Conservation (phyloP, 2,888 invertebrate genomes). For the Hirtodrosophila histrioides region DNA sequence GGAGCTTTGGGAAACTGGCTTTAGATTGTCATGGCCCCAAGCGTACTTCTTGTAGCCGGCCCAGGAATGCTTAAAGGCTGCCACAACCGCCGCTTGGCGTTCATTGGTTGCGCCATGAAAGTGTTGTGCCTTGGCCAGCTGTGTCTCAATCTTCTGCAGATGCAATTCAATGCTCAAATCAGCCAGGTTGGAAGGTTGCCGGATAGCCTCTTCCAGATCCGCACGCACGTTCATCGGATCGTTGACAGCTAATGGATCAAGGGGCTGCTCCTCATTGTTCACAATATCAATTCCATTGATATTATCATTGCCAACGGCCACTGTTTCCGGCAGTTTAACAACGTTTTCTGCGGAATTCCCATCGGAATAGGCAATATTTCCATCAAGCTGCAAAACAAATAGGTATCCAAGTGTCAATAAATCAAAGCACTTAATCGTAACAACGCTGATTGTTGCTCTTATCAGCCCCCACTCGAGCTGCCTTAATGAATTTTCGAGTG, state of each 20-base stretch:
- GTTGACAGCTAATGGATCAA: constrained; percentile 26
- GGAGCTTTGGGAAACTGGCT: constrained; percentile 93
- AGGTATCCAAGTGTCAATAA: constrained; percentile 22
- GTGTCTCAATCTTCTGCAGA: constrained; percentile 70
- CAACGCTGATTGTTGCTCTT: constrained; percentile 21
- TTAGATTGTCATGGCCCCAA: constrained; percentile 98
- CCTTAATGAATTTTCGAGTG: constrained; percentile 15
- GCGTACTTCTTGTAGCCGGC: constrained; percentile 95
- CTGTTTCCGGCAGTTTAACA: constrained; percentile 65
- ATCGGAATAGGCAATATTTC: constrained; percentile 40
- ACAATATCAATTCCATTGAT: constrained; percentile 56
- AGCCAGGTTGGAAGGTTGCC: constrained; percentile 56
- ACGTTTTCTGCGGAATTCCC: constrained; percentile 62
- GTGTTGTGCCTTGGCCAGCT: constrained; percentile 71
- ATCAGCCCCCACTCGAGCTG: constrained; percentile 8
- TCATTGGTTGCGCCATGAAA: constrained; percentile 90
- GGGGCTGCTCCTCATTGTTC: constrained; percentile 63
- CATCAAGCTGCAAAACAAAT: constrained; percentile 41
- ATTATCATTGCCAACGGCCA: constrained; percentile 31
- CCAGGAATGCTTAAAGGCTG: constrained; percentile 97
- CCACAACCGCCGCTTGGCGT: constrained; percentile 93
- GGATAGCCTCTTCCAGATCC: constrained; percentile 66
- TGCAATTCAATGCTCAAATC: constrained; percentile 75
- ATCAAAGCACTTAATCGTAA: constrained; percentile 22
- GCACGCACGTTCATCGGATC: constrained; percentile 46